Base-by-base conservation (phyloP, 2,797 vertebrate genomes). In the Limosa lapponica region DNA sequence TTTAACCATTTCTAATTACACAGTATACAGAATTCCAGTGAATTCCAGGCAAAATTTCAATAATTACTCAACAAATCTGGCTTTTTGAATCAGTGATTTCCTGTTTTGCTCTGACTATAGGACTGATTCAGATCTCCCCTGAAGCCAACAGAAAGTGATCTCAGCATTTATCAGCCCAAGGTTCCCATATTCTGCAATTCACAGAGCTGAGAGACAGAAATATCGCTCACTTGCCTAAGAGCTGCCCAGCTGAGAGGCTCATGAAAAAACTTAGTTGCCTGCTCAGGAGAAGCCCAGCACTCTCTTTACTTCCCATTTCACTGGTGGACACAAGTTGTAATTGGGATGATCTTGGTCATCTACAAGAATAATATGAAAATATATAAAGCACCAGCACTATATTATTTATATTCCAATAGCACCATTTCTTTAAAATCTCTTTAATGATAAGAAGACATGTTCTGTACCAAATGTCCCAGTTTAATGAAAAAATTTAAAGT, bases 1-100 rank as follows among this genome's bases (percentile, higher is more conserved):
- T 90, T 96, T 95, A 91, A 90, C 81, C 90, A 91, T 75, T 95
- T 89, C 81, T 97, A 94, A 96, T 97, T 96, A 86, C 51, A 73
- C 74, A 81, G 20, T 3, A 48, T 34, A 41, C 30, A 94, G 51
- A 89, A 94, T 89, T 91, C 79, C 93, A 90, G 37, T 55, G 70
- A 93, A 95, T 88, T 30, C 79, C 89, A 27, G 83, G 93, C 95
- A 95, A 89, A 61, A 67, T 90, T 93, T 95, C 77, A 32, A 52
- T 70, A 91, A 89, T 96, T 79, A 88, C 66, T 96, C 92, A 96
- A 81, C 86, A 94, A 87, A 95, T 88, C 49, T 92, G 90, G 95
- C 95, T 92, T 92, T 97, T 82, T 91, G 70, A 95, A 94, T 92
- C 25, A 65, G 24, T 83, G 93, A 91, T 90, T 96, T 97, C 92